Percentiles rank a stretch among this genome's conserved stretches.
phyloP scores from a whole-genome alignment of 2,888 invertebrate genomes.

The Lordiphosa fenestrarum region DNA sequence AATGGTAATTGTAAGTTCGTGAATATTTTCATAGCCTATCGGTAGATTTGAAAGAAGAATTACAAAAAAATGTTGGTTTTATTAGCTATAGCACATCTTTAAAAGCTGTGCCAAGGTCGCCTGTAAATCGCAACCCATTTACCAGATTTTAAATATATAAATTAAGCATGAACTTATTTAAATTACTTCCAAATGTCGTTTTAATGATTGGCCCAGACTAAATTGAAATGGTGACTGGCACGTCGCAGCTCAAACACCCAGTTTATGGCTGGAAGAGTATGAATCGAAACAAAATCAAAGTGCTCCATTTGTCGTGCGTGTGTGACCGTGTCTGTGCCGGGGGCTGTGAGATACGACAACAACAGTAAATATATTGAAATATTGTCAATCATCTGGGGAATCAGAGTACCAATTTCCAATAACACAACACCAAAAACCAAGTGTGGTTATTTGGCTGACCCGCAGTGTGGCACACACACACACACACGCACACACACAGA shows the following conservation, averaged over 20 bases:
- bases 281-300: conserved; percentile 21
- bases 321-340: conserved; percentile 18
- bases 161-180: too few relatives aligned
- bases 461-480: conserved; percentile 11
- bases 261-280: conserved; percentile 2
- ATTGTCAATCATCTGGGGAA: conserved; percentile 52
- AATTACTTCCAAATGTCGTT: too few relatives aligned
- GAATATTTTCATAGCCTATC: too few relatives aligned
- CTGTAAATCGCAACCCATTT: too few relatives aligned
- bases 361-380: conserved; percentile 58
- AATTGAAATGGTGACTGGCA: too few relatives aligned
- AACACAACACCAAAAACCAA: not conserved
- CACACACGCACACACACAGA: not conserved
- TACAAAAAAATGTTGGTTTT: too few relatives aligned
- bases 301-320: conserved; percentile 57
- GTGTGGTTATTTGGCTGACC: conserved; percentile 24
- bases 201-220: not conserved
- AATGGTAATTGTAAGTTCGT: too few relatives aligned
- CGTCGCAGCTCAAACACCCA: not conserved
- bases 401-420: conserved; percentile 5
- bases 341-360: conserved; percentile 41
- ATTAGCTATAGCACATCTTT: too few relatives aligned
- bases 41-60: too few relatives aligned
- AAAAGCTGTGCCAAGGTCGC: too few relatives aligned
- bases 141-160: too few relatives aligned